Percentiles rank a stretch among this genome's conserved stretches.
phyloP scores from a whole-genome alignment of 2,113 vertebrate species.

The Cacatua alba region DNA sequence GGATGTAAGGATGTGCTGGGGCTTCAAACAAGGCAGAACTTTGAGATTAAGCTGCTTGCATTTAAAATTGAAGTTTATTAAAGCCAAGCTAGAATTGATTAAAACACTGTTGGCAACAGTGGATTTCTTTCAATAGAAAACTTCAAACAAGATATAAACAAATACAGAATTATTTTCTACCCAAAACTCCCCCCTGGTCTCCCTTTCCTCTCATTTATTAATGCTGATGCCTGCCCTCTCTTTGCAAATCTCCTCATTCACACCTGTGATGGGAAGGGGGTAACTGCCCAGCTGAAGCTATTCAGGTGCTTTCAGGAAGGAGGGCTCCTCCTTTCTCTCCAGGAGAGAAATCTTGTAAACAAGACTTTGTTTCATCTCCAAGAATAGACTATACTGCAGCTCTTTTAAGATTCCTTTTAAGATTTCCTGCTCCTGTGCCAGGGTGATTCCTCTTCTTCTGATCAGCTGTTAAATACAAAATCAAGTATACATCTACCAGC shows the following conservation, averaged over 20 bases:
- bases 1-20: not conserved
- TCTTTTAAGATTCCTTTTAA: not conserved
- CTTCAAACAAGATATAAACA: not conserved
- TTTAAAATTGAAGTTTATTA: not conserved
- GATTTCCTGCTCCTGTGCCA: rapidly evolving
- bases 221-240: not conserved
- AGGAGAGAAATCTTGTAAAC: too few relatives aligned
- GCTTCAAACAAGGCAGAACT: not conserved
- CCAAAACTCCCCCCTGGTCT: not conserved
- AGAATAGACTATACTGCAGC: rapidly evolving
- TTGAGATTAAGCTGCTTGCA: not conserved
- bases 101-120: not conserved
- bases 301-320: not conserved
- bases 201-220: not conserved
- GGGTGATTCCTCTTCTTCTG: not conserved
- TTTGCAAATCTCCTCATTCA: not conserved
- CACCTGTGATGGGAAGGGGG: not conserved
- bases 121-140: not conserved
- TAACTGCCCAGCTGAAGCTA: not conserved
- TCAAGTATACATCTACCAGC: rapidly evolving
- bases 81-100: not conserved
- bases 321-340: not conserved
- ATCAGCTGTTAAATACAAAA: not conserved
- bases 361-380: not conserved
- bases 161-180: not conserved